phyloP scores from a whole-genome alignment of 2,888 invertebrate species.

The Dascillus cervinus region DNA sequence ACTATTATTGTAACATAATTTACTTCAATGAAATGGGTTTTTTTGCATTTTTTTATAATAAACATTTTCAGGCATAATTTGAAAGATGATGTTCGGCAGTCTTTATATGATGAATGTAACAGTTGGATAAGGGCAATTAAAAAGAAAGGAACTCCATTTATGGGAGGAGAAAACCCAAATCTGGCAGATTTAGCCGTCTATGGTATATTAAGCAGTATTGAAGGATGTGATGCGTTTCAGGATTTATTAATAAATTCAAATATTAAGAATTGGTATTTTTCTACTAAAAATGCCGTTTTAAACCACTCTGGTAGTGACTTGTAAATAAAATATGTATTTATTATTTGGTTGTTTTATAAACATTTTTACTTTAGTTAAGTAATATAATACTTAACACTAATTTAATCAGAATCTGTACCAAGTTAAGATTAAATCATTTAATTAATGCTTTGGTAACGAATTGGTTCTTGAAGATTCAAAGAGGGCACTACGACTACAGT shows the following conservation, averaged over 20 bases:
- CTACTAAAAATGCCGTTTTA: conserved; percentile 59
- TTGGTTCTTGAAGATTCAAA: too few species aligned
- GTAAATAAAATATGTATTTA: conserved; percentile 8
- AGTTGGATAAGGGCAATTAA: conserved; percentile 68
- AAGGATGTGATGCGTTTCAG: conserved; percentile 84
- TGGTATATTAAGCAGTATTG: conserved; percentile 86
- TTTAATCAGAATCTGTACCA: not conserved
- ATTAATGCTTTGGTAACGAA: conserved; percentile 9
- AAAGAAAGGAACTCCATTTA: conserved; percentile 62
- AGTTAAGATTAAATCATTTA: conserved; percentile 1
- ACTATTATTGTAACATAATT: not conserved
- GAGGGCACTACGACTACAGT: too few species aligned
- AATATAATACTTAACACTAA: conserved; percentile 1
- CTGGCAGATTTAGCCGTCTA: conserved; percentile 88
- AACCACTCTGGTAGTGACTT: conserved; percentile 49
- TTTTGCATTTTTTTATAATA: not conserved
- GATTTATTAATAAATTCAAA: conserved; percentile 69
- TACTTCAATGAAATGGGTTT: not conserved
- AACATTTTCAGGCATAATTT: conserved; percentile 61
- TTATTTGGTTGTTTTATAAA: conserved; percentile 2
- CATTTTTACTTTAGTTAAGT: too few species aligned
- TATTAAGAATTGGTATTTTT: conserved; percentile 70
- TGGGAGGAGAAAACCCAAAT: conserved; percentile 83
- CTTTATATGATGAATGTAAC: conserved; percentile 83
- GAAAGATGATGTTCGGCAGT: conserved; percentile 79